Base-by-base conservation (phyloP, 2,888 invertebrate genomes). In the Panopea generosa region DNA sequence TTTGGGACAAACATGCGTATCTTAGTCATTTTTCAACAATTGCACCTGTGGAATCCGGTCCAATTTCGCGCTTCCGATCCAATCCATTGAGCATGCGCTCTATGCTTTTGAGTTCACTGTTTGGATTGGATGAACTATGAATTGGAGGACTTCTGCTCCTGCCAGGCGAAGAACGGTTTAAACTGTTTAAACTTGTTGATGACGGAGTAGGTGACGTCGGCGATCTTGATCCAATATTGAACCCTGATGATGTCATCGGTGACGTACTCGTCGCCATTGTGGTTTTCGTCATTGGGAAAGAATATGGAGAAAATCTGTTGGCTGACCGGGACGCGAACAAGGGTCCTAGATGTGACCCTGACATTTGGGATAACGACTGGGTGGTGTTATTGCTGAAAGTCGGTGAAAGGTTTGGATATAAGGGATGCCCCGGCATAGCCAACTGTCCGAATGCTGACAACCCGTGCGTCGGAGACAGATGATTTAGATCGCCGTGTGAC, bases 31-130 rank as follows among this genome's bases (percentile, higher is more conserved):
- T 77, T 72, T 81, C 81, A 45, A 81, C 75, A 29, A 81, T 81
- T 22, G 81, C 81, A 49, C 81, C 81, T 20, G 81, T 77, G 27
- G 81, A 77, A 59, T 81, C 82, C 18, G 79, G 82, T n/a, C 77
- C 77, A 22, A 74, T 57, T 60, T 75, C 81, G 22, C 80, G 77
- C 49, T 84, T 86, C 49, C 97, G 96, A 93, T 98, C 98, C 82
- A 98, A 94, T 18, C 98, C 98, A 93, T 98, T 98, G 86, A 98
- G 97, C 98, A 98, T 98, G 93, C 98, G 97, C 94, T 98, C 98
- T 94, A 98, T 98, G 93, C 96, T 97, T 93, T 98, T 98, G 86
- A 98, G 95, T 93, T 98, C 98, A 78, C 95, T 96, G 50, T 96
- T 80, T 94, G 94, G 81, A 95, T 95, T 85, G 29, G 78, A 59